Evolutionary conservation across 2,113 vertebrate species (phyloP).

Genomic region (Ceyx cyanopectus): DNA sequence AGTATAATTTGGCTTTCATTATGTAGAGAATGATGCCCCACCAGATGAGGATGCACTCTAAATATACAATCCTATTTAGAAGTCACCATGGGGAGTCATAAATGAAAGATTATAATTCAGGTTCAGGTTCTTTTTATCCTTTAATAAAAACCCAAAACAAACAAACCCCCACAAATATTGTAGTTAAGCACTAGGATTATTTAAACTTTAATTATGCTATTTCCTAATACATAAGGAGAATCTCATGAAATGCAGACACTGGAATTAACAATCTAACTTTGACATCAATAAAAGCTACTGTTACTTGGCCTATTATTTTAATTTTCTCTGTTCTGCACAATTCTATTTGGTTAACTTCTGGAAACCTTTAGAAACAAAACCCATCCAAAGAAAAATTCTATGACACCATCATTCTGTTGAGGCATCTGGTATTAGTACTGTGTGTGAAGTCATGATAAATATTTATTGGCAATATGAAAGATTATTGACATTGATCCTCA

Average conservation of each 20-base stretch:
- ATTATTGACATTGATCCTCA: not conserved
- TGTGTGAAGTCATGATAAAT: not conserved
- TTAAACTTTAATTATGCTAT: slow-evolving; percentile 27
- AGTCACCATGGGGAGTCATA: not conserved
- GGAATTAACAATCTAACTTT: not conserved
- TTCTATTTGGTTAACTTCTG: not conserved
- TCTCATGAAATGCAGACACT: not conserved
- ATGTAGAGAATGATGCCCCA: not conserved
- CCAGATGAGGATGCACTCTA: not conserved
- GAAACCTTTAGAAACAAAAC: not conserved
- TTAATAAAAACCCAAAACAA: not conserved
- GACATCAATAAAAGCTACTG: not conserved
- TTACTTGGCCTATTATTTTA: not conserved
- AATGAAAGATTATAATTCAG: slow-evolving; percentile 7
- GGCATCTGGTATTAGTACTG: not conserved
- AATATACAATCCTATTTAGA: slow-evolving; percentile 33
- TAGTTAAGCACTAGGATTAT: slow-evolving; percentile 19
- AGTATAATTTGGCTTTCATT: not conserved
- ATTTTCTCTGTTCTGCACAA: not conserved
- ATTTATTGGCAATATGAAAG: not conserved
- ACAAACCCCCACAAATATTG: not conserved
- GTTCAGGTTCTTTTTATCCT: not conserved
- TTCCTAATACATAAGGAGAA: not conserved
- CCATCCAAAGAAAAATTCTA: not conserved
- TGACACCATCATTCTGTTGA: not conserved